These are phyloP conservation scores for Hylaea fasciaria DNA, from an alignment of 2,888 invertebrate species.

Conservation along the genomic window DNA sequence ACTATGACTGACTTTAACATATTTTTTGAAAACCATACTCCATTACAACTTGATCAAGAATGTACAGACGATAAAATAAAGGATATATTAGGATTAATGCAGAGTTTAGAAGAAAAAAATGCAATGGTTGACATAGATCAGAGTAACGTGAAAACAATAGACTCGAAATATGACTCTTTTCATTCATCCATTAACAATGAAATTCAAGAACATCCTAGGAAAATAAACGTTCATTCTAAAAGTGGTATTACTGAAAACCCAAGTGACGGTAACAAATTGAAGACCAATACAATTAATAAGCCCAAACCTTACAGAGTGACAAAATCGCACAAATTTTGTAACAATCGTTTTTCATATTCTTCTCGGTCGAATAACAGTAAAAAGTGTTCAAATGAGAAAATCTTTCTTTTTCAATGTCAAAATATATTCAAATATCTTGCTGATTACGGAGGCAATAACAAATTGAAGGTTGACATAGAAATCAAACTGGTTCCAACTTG, in stretches of 20 bases:
- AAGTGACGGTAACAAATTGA: background rate
- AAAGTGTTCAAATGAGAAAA: slow-evolving; percentile 3
- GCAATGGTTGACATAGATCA: slow-evolving; percentile 33
- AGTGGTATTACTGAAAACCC: background rate
- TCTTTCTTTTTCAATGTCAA: slow-evolving; percentile 53
- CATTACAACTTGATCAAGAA: slow-evolving; percentile 2
- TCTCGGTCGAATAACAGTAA: slow-evolving; percentile 2
- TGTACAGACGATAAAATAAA: background rate
- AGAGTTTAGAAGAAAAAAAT: slow-evolving; percentile 10
- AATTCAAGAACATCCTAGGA: slow-evolving; percentile 33
- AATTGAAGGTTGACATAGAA: slow-evolving; percentile 65
- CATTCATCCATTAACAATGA: slow-evolving; percentile 29
- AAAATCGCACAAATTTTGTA: slow-evolving; percentile 37
- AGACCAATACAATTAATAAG: slow-evolving; percentile 17
- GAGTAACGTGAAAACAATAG: slow-evolving; percentile 41
- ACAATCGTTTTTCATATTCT: slow-evolving; percentile 48
- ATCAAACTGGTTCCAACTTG: slow-evolving; percentile 58
- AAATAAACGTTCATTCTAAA: slow-evolving; percentile 10
- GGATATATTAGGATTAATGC: slow-evolving; percentile 3
- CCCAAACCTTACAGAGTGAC: slow-evolving; percentile 30
- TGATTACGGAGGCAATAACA: slow-evolving; percentile 50
- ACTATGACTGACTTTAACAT: slow-evolving; percentile 52
- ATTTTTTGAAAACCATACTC: background rate
- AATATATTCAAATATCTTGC: slow-evolving; percentile 60
- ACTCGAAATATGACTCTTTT: slow-evolving; percentile 22